Conservation (phyloP, 2,797 vertebrate species). For the Anguilla anguilla region DNA sequence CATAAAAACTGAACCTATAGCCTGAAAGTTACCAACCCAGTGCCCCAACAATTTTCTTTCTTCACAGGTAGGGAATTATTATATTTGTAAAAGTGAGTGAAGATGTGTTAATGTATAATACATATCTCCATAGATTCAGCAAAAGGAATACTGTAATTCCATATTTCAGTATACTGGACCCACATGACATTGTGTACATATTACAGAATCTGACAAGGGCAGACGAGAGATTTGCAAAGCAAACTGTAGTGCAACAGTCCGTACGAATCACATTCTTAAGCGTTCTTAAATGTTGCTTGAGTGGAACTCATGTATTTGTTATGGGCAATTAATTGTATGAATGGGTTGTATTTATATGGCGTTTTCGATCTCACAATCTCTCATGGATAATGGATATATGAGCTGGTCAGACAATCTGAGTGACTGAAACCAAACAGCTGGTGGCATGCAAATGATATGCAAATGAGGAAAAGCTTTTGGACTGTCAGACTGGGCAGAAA, state of each 20-base stretch:
- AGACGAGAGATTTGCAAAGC: neutral
- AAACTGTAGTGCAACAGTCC: neutral
- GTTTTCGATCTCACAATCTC: neutral
- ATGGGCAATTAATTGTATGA: slow-evolving; percentile 1
- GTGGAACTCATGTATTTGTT: slow-evolving; percentile 17
- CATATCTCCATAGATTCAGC: neutral
- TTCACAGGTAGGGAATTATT: slow-evolving; percentile 6
- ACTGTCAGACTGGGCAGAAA: neutral
- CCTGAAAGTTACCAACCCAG: neutral
- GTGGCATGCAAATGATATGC: neutral
- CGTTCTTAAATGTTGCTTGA: neutral
- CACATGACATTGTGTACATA: slow-evolving; percentile 22
- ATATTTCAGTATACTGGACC: slow-evolving; percentile 45
- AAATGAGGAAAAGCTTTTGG: neutral
- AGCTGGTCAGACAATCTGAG: neutral
- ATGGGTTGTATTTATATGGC: neutral
- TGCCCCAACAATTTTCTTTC: neutral
- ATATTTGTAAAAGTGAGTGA: slow-evolving; percentile 20
- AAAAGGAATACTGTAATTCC: slow-evolving; percentile 44
- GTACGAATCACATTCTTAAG: neutral
- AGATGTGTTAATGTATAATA: neutral
- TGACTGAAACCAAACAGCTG: neutral
- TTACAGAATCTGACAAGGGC: neutral
- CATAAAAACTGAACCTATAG: neutral
- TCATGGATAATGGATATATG: neutral